Evolutionary conservation across 2,113 vertebrate genomes (phyloP).

Genomic region (Tetraodon nigroviridis): DNA sequence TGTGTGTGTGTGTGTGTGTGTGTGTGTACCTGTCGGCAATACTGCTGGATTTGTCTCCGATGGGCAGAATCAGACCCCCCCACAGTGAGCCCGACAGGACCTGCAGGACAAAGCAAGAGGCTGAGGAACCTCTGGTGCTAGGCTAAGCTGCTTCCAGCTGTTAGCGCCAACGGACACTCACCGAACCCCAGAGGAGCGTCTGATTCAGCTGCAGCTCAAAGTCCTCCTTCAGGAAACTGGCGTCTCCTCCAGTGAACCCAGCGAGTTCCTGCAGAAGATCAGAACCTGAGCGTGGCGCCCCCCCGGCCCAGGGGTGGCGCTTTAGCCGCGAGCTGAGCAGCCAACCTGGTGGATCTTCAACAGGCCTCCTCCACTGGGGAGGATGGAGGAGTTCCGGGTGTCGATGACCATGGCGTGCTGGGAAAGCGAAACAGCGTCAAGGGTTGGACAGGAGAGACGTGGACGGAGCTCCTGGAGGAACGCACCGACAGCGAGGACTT

Average conservation of each 20-base stretch:
- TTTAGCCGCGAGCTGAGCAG: neutral
- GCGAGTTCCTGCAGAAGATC: slow-evolving; percentile 83
- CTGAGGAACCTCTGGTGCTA: too few species aligned
- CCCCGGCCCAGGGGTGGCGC: neutral
- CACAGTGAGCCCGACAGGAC: slow-evolving; percentile 89
- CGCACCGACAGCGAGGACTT: slow-evolving; percentile 92
- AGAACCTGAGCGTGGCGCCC: neutral
- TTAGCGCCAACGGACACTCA: slow-evolving; percentile 59
- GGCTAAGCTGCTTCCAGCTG: neutral
- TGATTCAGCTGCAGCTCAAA: slow-evolving; percentile 93
- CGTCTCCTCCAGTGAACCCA: slow-evolving; percentile 91
- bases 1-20: too few species aligned
- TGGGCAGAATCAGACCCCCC: slow-evolving; percentile 89
- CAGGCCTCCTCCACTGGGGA: slow-evolving; percentile 85
- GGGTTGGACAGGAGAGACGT: neutral
- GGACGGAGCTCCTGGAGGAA: neutral
- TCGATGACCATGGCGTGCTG: slow-evolving; percentile 96
- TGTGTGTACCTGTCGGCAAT: slow-evolving; percentile 87
- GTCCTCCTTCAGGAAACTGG: slow-evolving; percentile 92
- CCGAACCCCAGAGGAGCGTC: slow-evolving; percentile 83
- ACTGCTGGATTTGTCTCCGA: slow-evolving; percentile 84
- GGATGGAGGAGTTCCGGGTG: slow-evolving; percentile 88
- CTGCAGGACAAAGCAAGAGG: slow-evolving; percentile 54
- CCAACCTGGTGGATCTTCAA: slow-evolving; percentile 94
- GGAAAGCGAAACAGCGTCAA: neutral